phyloP scores from a whole-genome alignment of 2,888 invertebrate genomes.

The Rhagophthalmus giganteus region DNA sequence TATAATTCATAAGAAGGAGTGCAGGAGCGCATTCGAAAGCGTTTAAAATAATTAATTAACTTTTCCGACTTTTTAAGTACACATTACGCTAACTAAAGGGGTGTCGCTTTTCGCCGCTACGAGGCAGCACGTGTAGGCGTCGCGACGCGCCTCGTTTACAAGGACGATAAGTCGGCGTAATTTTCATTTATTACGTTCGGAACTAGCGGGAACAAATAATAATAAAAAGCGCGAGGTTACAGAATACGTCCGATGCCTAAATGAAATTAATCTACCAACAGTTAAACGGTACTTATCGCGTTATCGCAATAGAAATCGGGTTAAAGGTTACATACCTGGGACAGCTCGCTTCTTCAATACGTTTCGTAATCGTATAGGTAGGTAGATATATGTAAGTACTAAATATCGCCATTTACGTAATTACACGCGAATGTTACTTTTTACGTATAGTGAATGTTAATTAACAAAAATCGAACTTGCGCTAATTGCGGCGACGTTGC shows the following conservation, averaged over 20 bases:
- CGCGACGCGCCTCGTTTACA: conserved; percentile 44
- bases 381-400: no score
- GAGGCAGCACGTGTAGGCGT: conserved; percentile 52
- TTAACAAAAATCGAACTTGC: no score
- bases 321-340: conserved; percentile 51
- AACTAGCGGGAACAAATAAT: background rate
- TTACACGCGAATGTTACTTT: background rate
- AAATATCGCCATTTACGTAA: background rate
- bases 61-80: conserved; percentile 50
- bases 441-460: no score
- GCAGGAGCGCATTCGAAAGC: conserved; percentile 38
- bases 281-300: conserved; percentile 49
- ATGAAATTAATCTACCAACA: conserved; percentile 40
- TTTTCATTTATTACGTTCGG: background rate
- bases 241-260: conserved; percentile 11
- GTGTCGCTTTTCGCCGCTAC: conserved; percentile 42
- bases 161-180: conserved; percentile 12
- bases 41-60: conserved; percentile 55
- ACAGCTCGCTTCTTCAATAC: conserved; percentile 41
- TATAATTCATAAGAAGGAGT: conserved; percentile 49
- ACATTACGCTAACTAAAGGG: conserved; percentile 34
- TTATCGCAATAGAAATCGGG: conserved; percentile 52
- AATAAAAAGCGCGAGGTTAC: background rate
- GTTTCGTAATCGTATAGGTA: conserved; percentile 28
- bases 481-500: no score